Percentiles rank a stretch among this genome's conserved stretches.
phyloP scores from a whole-genome alignment of 2,797 vertebrate species.

The Sebastes iracundus region DNA sequence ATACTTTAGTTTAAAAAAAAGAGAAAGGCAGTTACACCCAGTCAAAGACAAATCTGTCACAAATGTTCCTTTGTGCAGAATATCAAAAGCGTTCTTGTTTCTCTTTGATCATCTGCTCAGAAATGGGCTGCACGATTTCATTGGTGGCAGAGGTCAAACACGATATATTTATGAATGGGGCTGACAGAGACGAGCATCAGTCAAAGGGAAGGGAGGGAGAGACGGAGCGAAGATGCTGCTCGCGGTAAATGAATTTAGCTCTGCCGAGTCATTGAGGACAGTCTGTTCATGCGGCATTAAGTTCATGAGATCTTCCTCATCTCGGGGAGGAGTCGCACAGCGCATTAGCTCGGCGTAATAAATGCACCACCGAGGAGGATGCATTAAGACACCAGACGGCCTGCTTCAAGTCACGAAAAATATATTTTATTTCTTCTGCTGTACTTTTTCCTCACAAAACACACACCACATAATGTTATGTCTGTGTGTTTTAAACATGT shows the following conservation, averaged over 20 bases:
- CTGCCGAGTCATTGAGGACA: slow-evolving; percentile 36
- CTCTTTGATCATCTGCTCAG: neutral
- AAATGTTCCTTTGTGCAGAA: neutral
- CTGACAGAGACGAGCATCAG: neutral
- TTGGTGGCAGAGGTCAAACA: neutral
- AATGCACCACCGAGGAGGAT: neutral
- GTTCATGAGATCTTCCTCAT: slow-evolving; percentile 30
- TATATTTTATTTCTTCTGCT: neutral
- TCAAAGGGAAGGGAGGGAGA: neutral
- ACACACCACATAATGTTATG: neutral
- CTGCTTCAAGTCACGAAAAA: neutral
- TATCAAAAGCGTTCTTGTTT: neutral
- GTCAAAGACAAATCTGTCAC: neutral
- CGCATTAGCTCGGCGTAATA: neutral
- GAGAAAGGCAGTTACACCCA: too few relatives aligned
- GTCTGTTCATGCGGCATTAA: slow-evolving; percentile 46
- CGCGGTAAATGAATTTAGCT: slow-evolving; percentile 29
- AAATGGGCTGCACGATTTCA: neutral
- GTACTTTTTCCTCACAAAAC: neutral
- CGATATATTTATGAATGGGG: neutral
- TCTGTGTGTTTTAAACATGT: neutral
- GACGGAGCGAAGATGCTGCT: neutral
- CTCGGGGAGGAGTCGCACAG: neutral
- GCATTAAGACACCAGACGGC: neutral
- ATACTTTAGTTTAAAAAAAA: neutral